Conservation (phyloP, 2,888 invertebrate species). For the Thecocarcelia acutangulata region DNA sequence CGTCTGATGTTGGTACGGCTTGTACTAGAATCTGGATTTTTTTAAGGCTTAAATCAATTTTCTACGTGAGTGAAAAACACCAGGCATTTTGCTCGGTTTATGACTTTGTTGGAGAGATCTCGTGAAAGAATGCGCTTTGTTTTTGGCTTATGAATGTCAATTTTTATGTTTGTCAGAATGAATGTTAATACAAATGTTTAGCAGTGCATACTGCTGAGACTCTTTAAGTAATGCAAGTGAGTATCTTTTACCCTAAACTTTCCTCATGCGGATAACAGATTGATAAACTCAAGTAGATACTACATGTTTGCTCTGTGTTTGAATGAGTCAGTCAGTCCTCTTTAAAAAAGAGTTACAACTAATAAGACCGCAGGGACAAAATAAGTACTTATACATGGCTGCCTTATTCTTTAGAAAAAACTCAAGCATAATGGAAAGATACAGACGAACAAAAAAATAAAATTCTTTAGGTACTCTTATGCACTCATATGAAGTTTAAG, state of each 20-base stretch:
- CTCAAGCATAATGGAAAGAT: constrained; percentile 26
- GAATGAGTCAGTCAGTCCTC: constrained; percentile 5
- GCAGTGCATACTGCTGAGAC: neutral
- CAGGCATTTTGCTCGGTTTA: constrained; percentile 22
- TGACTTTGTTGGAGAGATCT: constrained; percentile 22
- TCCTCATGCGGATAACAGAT: constrained; percentile 56
- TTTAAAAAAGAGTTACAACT: constrained; percentile 37
- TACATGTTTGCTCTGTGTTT: constrained; percentile 28
- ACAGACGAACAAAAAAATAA: constrained; percentile 1
- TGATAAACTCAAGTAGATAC: constrained; percentile 61
- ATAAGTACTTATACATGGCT: constrained; percentile 36
- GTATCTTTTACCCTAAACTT: constrained; percentile 50
- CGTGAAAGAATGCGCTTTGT: constrained; percentile 5
- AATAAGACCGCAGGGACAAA: constrained; percentile 48
- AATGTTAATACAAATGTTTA: neutral
- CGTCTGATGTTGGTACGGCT: constrained; percentile 20
- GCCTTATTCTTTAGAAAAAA: neutral
- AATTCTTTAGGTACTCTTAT: constrained; percentile 17
- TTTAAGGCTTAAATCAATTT: constrained; percentile 60
- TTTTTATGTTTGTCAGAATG: neutral
- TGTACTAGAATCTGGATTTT: constrained; percentile 32
- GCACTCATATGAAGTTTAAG: neutral
- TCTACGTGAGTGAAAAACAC: constrained; percentile 62
- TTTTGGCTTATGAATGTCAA: neutral
- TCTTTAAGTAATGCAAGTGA: neutral